Percentiles rank a stretch among this genome's conserved stretches.
Conservation (phyloP, 2,888 invertebrate species). For the Marasmarcha lunaedactyla region DNA sequence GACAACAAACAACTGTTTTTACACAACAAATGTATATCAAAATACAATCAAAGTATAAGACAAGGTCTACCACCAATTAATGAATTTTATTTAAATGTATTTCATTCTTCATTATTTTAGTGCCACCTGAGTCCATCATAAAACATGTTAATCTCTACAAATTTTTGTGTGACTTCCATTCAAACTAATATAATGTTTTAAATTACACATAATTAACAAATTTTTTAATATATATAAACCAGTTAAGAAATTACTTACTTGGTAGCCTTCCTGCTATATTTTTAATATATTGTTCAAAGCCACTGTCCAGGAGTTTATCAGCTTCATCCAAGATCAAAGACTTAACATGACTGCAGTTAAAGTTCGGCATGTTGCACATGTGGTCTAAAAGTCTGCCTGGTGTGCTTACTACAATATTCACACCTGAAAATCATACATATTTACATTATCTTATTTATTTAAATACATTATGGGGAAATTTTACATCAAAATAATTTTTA, state of each 20-base stretch:
- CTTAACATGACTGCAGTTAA: conserved; percentile 89
- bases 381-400: conserved; percentile 97
- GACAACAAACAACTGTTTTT: background rate
- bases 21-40: background rate
- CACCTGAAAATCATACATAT: conserved; percentile 51
- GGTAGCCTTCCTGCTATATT: conserved; percentile 91
- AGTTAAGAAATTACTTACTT: conserved; percentile 29
- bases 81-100: no score
- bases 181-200: no score
- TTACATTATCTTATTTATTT: background rate
- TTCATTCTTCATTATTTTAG: no score
- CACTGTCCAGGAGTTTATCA: conserved; percentile 93
- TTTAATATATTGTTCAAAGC: conserved; percentile 95
- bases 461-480: background rate
- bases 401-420: conserved; percentile 93
- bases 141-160: no score
- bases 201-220: no score
- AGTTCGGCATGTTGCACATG: conserved; percentile 87
- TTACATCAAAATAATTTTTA: background rate
- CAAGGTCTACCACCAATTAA: no score
- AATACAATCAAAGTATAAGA: no score
- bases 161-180: no score
- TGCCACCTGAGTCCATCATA: no score
- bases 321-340: conserved; percentile 96
- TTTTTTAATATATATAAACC: no score